Percentiles rank a stretch among this genome's conserved stretches.
Evolutionary conservation across 2,888 invertebrate species (phyloP).

Genomic region (Aphidius colemani): DNA sequence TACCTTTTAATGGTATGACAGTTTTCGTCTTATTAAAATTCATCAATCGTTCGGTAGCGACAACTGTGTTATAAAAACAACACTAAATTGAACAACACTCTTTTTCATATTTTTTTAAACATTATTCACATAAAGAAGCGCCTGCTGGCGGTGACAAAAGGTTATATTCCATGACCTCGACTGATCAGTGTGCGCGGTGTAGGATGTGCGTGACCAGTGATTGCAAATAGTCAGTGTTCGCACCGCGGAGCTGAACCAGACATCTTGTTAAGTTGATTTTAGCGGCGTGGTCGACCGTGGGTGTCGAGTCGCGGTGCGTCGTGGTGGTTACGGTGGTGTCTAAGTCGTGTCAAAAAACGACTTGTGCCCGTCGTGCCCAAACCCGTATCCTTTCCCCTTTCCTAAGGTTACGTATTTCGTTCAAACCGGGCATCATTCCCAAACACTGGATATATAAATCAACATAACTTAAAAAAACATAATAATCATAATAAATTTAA

Average conservation of each 20-base stretch:
- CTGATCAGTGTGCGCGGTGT: conserved; percentile 49
- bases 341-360: conserved; percentile 35
- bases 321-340: conserved; percentile 38
- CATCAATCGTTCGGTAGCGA: conserved; percentile 32
- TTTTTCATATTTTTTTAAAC: background rate
- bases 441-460: background rate
- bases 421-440: background rate
- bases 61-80: conserved; percentile 4
- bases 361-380: conserved; percentile 36
- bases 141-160: conserved; percentile 20
- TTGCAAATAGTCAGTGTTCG: conserved; percentile 51
- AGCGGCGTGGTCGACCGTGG: conserved; percentile 54
- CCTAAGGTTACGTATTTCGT: background rate
- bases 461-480: background rate
- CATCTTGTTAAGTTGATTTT: conserved; percentile 57
- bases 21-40: background rate
- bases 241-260: conserved; percentile 54
- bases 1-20: no score
- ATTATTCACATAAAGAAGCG: conserved; percentile 17
- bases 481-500: background rate
- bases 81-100: no score
- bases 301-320: conserved; percentile 43
- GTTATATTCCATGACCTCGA: conserved; percentile 42
- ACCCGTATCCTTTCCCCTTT: conserved; percentile 18
- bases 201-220: conserved; percentile 46